phyloP scores from a whole-genome alignment of 2,797 vertebrate species.

The Catharus ustulatus region DNA sequence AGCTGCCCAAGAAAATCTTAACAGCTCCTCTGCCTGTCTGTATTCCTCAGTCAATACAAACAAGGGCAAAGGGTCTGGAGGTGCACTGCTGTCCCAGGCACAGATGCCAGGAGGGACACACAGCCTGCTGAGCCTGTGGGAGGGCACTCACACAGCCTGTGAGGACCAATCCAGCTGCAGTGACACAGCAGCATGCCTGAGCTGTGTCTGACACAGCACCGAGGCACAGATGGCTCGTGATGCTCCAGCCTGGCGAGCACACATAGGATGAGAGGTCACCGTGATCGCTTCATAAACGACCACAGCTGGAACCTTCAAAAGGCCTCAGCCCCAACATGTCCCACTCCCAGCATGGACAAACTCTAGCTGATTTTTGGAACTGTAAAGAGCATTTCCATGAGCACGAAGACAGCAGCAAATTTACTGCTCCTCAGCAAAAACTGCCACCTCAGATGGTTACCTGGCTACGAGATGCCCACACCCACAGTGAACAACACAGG shows the following conservation, averaged over 20 bases:
- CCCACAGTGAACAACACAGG: fast-evolving
- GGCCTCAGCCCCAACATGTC: background rate
- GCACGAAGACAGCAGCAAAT: background rate
- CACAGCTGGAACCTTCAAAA: background rate
- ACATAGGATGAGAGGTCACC: background rate
- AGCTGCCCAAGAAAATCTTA: background rate
- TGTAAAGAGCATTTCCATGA: background rate
- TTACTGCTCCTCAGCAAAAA: background rate
- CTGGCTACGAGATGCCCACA: background rate
- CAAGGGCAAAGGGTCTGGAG: background rate
- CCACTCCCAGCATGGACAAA: background rate
- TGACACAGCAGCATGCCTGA: background rate
- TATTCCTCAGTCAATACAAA: background rate
- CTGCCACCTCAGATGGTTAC: background rate
- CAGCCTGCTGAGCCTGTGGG: background rate
- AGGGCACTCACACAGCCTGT: background rate
- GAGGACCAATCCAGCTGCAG: background rate
- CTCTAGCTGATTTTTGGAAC: background rate
- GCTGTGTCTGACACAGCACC: no score
- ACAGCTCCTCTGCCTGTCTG: background rate
- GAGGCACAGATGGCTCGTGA: fast-evolving
- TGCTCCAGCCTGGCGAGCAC: background rate
- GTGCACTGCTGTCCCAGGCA: background rate
- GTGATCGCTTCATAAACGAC: fast-evolving
- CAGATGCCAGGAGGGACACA: no score